Conservation (phyloP, 2,113 vertebrate genomes). For the Pleuronectes platessa region DNA sequence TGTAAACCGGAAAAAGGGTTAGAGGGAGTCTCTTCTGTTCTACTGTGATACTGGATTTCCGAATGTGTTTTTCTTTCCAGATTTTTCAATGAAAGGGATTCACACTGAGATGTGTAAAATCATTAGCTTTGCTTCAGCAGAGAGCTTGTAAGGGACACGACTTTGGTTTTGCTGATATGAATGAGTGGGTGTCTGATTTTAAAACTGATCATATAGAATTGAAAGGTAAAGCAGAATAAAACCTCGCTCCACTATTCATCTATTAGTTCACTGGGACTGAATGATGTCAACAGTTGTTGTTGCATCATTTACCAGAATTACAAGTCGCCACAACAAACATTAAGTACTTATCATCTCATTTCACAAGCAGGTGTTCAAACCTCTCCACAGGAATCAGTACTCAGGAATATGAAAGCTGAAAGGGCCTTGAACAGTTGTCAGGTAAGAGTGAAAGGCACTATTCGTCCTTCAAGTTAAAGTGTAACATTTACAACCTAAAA, state of each 20-base stretch:
- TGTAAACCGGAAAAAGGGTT: not conserved
- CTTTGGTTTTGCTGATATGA: too few species aligned
- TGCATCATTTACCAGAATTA: not conserved
- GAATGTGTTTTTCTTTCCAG: not conserved
- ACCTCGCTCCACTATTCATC: too few species aligned
- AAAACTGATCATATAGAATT: too few species aligned
- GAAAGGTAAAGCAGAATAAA: too few species aligned
- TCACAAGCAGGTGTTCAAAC: constrained; percentile 16
- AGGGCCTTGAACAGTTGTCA: constrained; percentile 4
- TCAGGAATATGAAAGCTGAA: not conserved
- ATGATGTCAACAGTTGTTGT: too few species aligned
- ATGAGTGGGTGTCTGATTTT: too few species aligned
- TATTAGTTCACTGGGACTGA: too few species aligned
- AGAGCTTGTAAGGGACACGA: not conserved
- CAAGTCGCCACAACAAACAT: not conserved
- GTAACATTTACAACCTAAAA: not conserved
- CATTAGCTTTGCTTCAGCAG: not conserved
- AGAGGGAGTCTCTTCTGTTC: not conserved
- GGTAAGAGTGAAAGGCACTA: not conserved
- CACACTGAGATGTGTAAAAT: not conserved
- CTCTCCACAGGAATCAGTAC: constrained; percentile 9
- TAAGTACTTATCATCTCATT: not conserved
- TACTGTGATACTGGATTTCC: not conserved
- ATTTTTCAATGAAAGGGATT: not conserved
- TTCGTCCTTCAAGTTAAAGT: not conserved